phyloP scores from a whole-genome alignment of 1,140 invertebrate genomes.

The Agrilus planipennis region DNA sequence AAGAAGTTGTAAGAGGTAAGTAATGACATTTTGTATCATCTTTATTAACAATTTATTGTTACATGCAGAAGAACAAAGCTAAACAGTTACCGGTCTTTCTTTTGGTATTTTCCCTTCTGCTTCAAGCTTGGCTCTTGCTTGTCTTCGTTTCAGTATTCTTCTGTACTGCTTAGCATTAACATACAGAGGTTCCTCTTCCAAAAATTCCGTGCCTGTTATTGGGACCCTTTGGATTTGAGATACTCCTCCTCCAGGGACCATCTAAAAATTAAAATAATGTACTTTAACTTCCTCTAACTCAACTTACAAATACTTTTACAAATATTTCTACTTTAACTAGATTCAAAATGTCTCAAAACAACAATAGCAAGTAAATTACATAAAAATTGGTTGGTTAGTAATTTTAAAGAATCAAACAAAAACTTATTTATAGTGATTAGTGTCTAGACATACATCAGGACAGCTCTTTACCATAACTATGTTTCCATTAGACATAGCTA shows the following conservation, averaged over 20 bases:
- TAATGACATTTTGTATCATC: too few species aligned
- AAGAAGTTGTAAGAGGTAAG: too few species aligned
- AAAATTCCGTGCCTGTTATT: slow-evolving; percentile 53
- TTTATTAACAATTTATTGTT: too few species aligned
- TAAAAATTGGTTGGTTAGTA: too few species aligned
- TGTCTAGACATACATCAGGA: slow-evolving; percentile 28
- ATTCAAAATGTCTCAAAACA: too few species aligned
- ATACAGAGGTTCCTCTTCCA: slow-evolving; percentile 90
- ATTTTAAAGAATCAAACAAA: background rate
- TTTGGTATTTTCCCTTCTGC: slow-evolving; percentile 93
- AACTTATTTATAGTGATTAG: background rate
- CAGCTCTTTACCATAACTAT: slow-evolving; percentile 52
- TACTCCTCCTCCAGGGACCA: slow-evolving; percentile 44
- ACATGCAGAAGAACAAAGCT: too few species aligned
- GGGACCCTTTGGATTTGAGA: slow-evolving; percentile 53
- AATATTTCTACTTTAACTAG: too few species aligned
- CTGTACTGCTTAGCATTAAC: slow-evolving; percentile 99
- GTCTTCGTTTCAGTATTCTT: slow-evolving; percentile 78
- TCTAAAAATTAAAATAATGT: slow-evolving; percentile 38
- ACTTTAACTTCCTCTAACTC: too few species aligned
- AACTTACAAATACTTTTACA: too few species aligned
- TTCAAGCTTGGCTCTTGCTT: slow-evolving; percentile 83
- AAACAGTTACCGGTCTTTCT: slow-evolving; percentile 65
- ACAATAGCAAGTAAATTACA: too few species aligned
- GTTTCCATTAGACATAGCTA: slow-evolving; percentile 43